A percentile compares a stretch with the other conserved stretches of the same genome.
Evolutionary conservation across 2,888 invertebrate species (phyloP).

Genomic region (Harpalus rufipes): DNA sequence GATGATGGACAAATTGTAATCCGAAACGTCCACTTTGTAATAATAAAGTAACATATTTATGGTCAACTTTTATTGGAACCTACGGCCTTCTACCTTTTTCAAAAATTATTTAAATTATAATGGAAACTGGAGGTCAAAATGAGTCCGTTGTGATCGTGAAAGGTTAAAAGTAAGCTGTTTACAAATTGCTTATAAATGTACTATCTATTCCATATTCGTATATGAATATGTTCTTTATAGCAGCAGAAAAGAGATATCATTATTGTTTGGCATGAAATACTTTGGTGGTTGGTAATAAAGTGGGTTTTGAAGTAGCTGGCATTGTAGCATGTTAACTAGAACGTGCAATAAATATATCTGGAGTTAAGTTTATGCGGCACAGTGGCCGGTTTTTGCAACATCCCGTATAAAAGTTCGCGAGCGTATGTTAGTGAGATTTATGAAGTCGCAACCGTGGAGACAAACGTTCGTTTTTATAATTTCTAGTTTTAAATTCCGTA

Average conservation of each 20-base stretch:
- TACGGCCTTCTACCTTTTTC: no score
- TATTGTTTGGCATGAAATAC: not conserved
- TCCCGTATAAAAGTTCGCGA: slow-evolving; percentile 54
- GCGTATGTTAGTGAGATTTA: slow-evolving; percentile 62
- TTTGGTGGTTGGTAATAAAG: slow-evolving; percentile 17
- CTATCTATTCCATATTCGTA: no score
- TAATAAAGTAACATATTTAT: no score
- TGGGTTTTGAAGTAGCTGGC: slow-evolving; percentile 32
- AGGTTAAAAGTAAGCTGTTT: no score
- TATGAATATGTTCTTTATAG: not conserved
- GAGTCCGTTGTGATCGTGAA: no score
- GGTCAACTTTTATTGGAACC: no score
- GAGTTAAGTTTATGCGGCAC: slow-evolving; percentile 58
- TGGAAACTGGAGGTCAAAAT: no score
- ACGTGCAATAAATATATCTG: slow-evolving; percentile 56
- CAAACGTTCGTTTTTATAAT: slow-evolving; percentile 66
- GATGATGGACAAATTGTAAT: no score
- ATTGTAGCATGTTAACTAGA: slow-evolving; percentile 54
- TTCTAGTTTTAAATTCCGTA: slow-evolving; percentile 65
- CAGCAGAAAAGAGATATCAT: not conserved
- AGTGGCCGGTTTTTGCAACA: slow-evolving; percentile 49
- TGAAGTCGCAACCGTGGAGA: slow-evolving; percentile 60
- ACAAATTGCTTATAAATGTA: no score
- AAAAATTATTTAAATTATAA: no score
- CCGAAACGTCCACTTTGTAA: no score